A percentile compares a stretch with the other conserved stretches of the same genome.
Conservation (phyloP, 2,797 vertebrate genomes). For the Calcarius lapponicus region DNA sequence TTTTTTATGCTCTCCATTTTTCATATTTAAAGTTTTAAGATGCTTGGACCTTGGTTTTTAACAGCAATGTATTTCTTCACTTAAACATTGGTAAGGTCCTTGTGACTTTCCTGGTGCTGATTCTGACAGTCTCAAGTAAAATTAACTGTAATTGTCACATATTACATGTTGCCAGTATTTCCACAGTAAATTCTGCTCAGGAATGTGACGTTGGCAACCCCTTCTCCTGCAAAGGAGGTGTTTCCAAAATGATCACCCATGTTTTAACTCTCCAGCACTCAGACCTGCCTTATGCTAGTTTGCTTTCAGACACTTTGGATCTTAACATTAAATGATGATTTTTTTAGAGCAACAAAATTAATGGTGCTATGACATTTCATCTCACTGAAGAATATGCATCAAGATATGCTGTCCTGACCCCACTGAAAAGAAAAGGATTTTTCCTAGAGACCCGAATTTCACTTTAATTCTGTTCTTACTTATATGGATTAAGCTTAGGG, state of each 20-base stretch:
- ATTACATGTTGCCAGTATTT: not conserved
- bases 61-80: constrained; percentile 39
- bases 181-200: not conserved
- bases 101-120: not conserved
- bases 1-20: constrained; percentile 56
- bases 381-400: not conserved
- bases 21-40: constrained; percentile 67
- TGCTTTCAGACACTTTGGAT: not conserved
- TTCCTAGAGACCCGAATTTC: not conserved
- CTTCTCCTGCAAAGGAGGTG: not conserved
- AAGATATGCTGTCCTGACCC: not conserved
- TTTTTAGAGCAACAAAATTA: constrained; percentile 19
- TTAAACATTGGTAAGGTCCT: constrained; percentile 14
- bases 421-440: not conserved
- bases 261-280: not conserved
- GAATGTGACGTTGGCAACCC: not conserved
- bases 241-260: not conserved
- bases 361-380: not conserved
- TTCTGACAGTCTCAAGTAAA: constrained; percentile 43
- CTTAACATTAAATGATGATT: not conserved
- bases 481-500: not conserved
- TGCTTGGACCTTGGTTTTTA: constrained; percentile 59
- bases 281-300: not conserved
- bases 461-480: not conserved
- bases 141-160: constrained; percentile 36